Conservation (phyloP, 1,140 invertebrate genomes). For the Bactericera cockerelli region DNA sequence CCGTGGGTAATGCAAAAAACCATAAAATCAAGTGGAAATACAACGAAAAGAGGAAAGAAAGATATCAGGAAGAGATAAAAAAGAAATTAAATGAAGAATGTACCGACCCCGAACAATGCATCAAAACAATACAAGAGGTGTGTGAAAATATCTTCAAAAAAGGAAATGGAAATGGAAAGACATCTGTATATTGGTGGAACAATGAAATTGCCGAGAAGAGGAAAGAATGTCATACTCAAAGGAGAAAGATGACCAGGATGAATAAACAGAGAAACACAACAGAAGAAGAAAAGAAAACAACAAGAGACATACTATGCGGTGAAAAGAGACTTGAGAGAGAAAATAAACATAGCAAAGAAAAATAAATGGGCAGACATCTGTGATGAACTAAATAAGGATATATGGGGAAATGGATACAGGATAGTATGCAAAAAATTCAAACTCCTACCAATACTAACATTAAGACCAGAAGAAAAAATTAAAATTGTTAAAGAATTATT, state of each 20-base stretch:
- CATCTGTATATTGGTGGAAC: not conserved
- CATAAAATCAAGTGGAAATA: not conserved
- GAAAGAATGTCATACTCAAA: not conserved
- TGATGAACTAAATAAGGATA: not conserved
- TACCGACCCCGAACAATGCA: not conserved
- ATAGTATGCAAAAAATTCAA: constrained; percentile 1
- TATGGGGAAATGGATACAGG: constrained; percentile 6
- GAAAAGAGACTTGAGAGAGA: not conserved
- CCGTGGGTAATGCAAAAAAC: not conserved
- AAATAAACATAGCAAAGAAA: not conserved
- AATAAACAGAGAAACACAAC: not conserved
- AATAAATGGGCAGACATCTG: not conserved
- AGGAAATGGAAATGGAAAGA: not conserved
- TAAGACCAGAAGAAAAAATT: not conserved
- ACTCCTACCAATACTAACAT: not conserved
- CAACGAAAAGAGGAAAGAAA: not conserved
- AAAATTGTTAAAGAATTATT: not conserved
- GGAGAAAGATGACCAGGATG: not conserved
- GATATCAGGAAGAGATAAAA: not conserved
- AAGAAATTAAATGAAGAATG: not conserved
- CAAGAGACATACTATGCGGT: not conserved
- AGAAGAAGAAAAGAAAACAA: constrained; percentile 6
- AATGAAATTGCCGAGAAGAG: not conserved
- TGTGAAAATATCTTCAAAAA: not conserved
- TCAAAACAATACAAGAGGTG: not conserved